Evolutionary conservation across 2,888 invertebrate species (phyloP).

Genomic region (Athrips mouffetella): DNA sequence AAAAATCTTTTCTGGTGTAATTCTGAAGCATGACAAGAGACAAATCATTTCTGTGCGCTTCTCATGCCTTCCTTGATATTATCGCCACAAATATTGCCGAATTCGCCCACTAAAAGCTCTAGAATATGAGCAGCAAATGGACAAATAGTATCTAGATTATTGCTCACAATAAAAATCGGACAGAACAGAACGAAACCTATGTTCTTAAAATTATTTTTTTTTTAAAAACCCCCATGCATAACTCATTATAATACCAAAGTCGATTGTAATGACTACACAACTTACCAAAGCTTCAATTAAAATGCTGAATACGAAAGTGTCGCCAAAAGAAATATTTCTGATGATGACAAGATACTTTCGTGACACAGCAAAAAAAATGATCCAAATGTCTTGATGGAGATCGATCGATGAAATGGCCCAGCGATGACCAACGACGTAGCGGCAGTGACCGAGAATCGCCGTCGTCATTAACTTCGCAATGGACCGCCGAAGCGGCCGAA

Average conservation of each 20-base stretch:
- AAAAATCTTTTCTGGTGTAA: not conserved
- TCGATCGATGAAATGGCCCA: not conserved
- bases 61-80: not conserved
- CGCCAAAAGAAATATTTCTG: not conserved
- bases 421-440: not conserved
- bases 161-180: not conserved
- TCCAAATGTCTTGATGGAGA: not conserved
- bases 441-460: not conserved
- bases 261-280: conserved; percentile 42
- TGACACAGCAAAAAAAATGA: not conserved
- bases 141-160: not conserved
- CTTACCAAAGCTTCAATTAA: conserved; percentile 40
- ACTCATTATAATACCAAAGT: conserved; percentile 38
- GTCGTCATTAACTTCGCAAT: not conserved
- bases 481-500: no score
- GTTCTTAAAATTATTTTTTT: conserved; percentile 17
- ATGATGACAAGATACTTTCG: conserved; percentile 1
- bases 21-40: not conserved
- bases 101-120: not conserved
- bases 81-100: no score
- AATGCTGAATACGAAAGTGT: conserved; percentile 25
- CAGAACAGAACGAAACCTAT: not conserved
- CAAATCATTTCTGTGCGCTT: conserved; percentile 4
- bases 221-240: conserved; percentile 46
- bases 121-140: not conserved